These are phyloP conservation scores for Elymnias hypermnestra DNA, from an alignment of 1,140 invertebrate genomes.

Conservation along the genomic window DNA sequence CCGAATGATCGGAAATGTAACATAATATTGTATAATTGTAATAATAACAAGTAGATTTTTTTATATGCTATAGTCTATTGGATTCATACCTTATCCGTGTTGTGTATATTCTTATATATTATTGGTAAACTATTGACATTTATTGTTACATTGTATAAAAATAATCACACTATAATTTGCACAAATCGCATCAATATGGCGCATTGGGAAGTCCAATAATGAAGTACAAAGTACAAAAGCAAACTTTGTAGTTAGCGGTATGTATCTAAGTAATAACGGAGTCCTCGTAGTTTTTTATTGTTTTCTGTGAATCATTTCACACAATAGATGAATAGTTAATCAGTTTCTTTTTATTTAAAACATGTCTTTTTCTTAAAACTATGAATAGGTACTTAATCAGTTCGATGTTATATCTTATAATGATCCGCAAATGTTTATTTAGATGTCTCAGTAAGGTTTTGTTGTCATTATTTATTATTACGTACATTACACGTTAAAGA, in stretches of 20 bases:
- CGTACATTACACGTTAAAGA: too few relatives aligned
- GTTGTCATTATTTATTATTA: not conserved
- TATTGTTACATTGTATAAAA: too few relatives aligned
- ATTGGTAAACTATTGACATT: too few relatives aligned
- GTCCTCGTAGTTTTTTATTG: slow-evolving; percentile 9
- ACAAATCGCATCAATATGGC: not conserved
- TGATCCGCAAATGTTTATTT: not conserved
- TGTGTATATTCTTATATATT: too few relatives aligned
- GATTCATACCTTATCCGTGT: too few relatives aligned
- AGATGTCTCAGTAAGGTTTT: not conserved
- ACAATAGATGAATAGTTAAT: not conserved
- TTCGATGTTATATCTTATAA: not conserved
- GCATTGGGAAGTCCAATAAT: slow-evolving; percentile 24
- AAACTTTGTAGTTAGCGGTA: slow-evolving; percentile 18
- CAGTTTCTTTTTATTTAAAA: not conserved
- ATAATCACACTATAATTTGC: slow-evolving; percentile 4
- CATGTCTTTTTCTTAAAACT: not conserved
- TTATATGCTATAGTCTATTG: too few relatives aligned
- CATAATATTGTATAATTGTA: too few relatives aligned
- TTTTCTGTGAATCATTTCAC: slow-evolving; percentile 7
- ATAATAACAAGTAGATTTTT: too few relatives aligned
- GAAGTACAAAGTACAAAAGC: slow-evolving; percentile 14
- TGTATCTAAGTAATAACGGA: slow-evolving; percentile 19
- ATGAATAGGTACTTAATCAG: not conserved
- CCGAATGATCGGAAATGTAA: too few relatives aligned